Evolutionary conservation across 2,888 invertebrate genomes (phyloP).

Genomic region (Phymatocera aterrima): DNA sequence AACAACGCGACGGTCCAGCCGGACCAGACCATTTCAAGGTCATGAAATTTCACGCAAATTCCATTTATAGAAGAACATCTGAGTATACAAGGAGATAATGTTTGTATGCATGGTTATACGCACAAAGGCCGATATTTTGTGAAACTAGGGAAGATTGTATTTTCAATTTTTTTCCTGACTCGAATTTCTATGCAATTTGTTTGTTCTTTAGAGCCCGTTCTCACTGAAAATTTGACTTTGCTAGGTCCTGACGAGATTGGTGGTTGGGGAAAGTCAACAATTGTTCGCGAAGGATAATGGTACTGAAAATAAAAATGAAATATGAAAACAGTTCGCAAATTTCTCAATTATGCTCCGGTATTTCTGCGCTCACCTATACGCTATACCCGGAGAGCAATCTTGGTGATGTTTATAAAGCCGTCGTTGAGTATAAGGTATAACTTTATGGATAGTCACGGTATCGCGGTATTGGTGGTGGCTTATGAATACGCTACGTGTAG

Average conservation of each 20-base stretch:
- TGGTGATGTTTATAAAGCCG: neutral
- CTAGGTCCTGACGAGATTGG: no score
- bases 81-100: no score
- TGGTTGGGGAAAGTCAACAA: no score
- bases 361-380: neutral
- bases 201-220: neutral
- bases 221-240: neutral
- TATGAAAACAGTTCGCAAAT: neutral
- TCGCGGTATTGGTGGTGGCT: neutral
- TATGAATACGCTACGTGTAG: neutral
- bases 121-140: neutral
- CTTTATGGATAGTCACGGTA: neutral
- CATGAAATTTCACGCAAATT: neutral
- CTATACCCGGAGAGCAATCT: neutral
- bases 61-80: no score
- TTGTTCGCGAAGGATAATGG: no score
- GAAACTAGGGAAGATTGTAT: neutral
- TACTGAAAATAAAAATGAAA: neutral
- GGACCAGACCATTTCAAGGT: constrained; percentile 6
- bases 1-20: neutral
- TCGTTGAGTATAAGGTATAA: neutral
- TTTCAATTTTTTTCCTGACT: neutral
- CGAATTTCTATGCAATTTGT: neutral
- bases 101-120: no score
- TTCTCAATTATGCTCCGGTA: neutral